Evolutionary conservation across 2,113 vertebrate species (phyloP).

Genomic region (Mungos mungo): DNA sequence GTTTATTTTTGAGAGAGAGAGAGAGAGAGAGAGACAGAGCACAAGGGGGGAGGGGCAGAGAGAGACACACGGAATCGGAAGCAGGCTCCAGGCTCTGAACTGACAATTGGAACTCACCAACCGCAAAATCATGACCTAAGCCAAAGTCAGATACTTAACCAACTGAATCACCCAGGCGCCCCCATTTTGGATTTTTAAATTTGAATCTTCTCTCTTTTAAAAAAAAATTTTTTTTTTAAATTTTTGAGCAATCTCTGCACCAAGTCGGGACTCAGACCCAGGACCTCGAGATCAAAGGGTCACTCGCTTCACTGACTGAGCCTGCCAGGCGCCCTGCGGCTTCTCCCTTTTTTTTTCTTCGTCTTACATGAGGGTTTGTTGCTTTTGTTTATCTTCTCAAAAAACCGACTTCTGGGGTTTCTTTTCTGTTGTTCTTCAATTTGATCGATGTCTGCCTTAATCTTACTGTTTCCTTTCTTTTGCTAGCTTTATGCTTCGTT

Average conservation of each 20-base stretch:
- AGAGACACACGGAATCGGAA: no score
- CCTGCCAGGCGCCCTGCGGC: neutral
- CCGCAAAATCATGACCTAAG: no score
- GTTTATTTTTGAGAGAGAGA: no score
- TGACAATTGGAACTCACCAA: no score
- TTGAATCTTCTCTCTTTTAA: neutral
- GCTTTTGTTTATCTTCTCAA: neutral
- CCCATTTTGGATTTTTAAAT: neutral
- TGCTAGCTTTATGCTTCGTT: neutral
- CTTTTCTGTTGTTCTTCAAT: neutral
- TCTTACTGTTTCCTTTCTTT: neutral
- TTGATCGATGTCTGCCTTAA: neutral
- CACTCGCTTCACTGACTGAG: neutral
- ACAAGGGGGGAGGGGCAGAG: no score
- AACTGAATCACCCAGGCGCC: no score
- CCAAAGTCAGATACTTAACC: no score
- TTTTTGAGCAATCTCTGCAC: neutral
- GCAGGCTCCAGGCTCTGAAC: no score
- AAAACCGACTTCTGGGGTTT: neutral
- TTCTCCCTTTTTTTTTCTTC: neutral
- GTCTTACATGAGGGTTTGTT: neutral
- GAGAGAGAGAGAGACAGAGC: no score
- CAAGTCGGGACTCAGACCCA: neutral
- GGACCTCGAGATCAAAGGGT: neutral
- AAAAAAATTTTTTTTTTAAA: neutral